Conservation (phyloP, 1,140 invertebrate species). For the Drosophila asahinai region DNA sequence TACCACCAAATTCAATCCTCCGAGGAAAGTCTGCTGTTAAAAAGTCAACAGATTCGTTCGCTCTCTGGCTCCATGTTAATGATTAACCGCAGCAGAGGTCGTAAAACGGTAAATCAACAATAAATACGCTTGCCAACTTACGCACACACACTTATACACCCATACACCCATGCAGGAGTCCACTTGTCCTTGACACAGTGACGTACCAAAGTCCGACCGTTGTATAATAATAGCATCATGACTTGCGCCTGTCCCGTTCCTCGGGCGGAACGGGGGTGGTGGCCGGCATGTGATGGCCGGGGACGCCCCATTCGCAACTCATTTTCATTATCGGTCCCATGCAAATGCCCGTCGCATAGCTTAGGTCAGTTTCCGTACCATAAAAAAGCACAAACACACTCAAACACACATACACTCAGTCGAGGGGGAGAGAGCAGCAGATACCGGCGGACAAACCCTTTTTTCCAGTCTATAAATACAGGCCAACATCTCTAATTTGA, state of each 20-base stretch:
- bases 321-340: constrained; percentile 75
- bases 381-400: constrained; percentile 39
- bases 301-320: constrained; percentile 20
- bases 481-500: constrained; percentile 3
- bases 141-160: constrained; percentile 18
- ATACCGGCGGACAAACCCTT: constrained; percentile 45
- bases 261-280: constrained; percentile 1
- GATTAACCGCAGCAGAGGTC: constrained; percentile 40
- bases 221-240: constrained; percentile 60
- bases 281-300: constrained; percentile 3
- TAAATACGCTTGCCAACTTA: constrained; percentile 39
- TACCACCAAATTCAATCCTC: not conserved
- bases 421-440: constrained; percentile 5
- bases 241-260: constrained; percentile 66
- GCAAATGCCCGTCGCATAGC: constrained; percentile 74
- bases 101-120: constrained; percentile 52
- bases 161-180: constrained; percentile 45
- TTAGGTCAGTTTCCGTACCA: constrained; percentile 74
- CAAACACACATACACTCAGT: constrained; percentile 11
- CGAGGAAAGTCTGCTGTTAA: not conserved
- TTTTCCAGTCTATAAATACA: constrained; percentile 41
- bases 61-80: constrained; percentile 15
- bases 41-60: constrained; percentile 29
- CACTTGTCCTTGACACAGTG: constrained; percentile 81
- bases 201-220: constrained; percentile 58